phyloP scores from a whole-genome alignment of 2,113 vertebrate genomes.

The Crypturellus undulatus region DNA sequence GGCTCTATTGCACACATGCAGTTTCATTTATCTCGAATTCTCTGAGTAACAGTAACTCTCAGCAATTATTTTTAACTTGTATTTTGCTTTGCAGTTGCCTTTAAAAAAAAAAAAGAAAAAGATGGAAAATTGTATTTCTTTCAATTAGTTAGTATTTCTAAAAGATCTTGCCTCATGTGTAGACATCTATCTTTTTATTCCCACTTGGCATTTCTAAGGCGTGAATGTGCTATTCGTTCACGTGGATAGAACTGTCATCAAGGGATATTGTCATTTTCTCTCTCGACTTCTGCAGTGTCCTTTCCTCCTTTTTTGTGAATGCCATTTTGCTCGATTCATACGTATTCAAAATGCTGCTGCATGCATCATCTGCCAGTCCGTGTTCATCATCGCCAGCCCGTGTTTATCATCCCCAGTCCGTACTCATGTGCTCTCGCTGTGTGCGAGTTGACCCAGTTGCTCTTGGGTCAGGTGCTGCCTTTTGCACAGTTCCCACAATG shows the following conservation, averaged over 20 bases:
- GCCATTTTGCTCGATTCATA: background rate
- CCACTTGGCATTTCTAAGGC: background rate
- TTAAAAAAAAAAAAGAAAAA: background rate
- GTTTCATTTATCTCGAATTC: background rate
- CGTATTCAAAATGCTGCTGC: background rate
- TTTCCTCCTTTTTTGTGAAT: background rate
- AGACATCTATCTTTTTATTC: background rate
- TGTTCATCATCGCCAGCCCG: background rate
- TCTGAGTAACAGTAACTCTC: rapidly evolving
- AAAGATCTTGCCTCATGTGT: background rate
- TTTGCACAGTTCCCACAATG: background rate
- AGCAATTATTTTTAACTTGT: background rate
- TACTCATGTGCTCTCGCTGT: background rate
- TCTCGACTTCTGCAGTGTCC: background rate
- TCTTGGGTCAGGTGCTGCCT: background rate
- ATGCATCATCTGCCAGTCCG: background rate
- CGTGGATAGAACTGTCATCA: background rate
- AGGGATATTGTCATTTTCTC: background rate
- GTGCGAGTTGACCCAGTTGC: background rate
- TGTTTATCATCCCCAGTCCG: background rate
- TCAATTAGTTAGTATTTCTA: background rate
- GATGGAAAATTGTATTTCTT: background rate
- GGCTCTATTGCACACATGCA: background rate
- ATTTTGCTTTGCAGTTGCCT: background rate
- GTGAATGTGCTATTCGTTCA: background rate